Base-by-base conservation (phyloP, 2,797 vertebrate genomes). In the Sylvilagus floridanus region DNA sequence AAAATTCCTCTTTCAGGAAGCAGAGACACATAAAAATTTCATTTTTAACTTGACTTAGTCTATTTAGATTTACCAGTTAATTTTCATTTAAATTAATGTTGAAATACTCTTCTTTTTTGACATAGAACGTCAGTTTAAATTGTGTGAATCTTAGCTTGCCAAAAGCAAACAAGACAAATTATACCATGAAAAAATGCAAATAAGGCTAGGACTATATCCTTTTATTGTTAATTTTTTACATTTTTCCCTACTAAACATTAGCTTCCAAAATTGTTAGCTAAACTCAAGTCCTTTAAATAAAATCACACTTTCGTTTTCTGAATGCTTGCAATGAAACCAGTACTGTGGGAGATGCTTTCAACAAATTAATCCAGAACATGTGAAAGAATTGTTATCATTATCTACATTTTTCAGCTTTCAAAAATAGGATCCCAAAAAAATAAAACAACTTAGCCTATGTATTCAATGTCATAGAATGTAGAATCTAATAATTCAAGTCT, bases 121-220 rank as follows among this genome's bases (percentile, higher is more conserved):
- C 47, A 24, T 87, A 78, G 5, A 26, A 19, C 68, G 92, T 8
- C 17, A 89, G 50, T 84, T 91, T 63, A 95, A 79, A 84, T 62
- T n/a, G 63, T 62, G 12, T 71, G 42, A 93, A 83, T 96, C 77
- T 16, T 8, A 88, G 2, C 24, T 90, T 62, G 28, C 65, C 35
- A 60, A 90, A 93, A 92, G 81, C 75, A 90, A 95, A 75, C 7
- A 93, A 73, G 13, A 79, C 2, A 69, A 71, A 87, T 78, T 75
- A 62, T 35, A 68, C 2, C 4, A 12, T 54, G 37, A 66, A 57
- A 84, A 16, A 52, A 83, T 75, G 11, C 47, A 88, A 88, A 28
- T 84, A 72, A 0, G 10, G 52, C 2, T 30, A 5, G 2, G 57
- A 69, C 13, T 69, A 22, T 72, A 24, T 82, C 3, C 13, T 26